Evolutionary conservation across 2,797 vertebrate genomes (phyloP).

Genomic region (Gymnopithys bicolor): DNA sequence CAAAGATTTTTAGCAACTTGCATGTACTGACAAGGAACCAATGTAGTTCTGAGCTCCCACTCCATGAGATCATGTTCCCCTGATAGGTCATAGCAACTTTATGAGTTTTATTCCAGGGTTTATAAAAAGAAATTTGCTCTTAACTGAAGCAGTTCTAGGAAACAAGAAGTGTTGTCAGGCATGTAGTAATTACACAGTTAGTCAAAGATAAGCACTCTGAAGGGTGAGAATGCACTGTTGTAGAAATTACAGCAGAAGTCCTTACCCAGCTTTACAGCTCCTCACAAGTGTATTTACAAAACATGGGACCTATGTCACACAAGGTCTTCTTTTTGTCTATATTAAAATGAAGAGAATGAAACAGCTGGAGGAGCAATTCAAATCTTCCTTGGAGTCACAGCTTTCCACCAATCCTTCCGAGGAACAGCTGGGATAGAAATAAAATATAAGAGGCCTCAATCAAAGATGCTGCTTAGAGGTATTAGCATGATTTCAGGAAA

Average conservation of each 20-base stretch:
- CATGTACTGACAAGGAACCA: background rate
- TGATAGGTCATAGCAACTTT: background rate
- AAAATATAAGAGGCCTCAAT: background rate
- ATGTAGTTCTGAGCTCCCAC: background rate
- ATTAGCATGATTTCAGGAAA: background rate
- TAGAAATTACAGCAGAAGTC: background rate
- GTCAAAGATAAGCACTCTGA: background rate
- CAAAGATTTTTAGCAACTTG: background rate
- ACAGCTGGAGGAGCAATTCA: background rate
- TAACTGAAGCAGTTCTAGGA: conserved; percentile 60
- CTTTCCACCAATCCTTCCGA: background rate
- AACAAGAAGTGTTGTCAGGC: conserved; percentile 46
- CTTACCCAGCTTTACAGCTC: background rate
- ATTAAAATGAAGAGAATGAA: background rate
- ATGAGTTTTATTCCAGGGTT: conserved; percentile 12
- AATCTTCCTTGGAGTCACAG: background rate
- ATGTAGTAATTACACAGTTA: background rate
- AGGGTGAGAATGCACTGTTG: background rate
- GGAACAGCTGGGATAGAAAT: background rate
- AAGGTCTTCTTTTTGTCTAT: background rate
- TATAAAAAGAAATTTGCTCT: conserved; percentile 36
- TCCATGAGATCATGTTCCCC: background rate
- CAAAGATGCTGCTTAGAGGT: background rate
- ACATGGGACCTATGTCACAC: background rate
- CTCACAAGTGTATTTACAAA: background rate